phyloP scores from a whole-genome alignment of 2,113 vertebrate genomes.

The Crotalus viridis region DNA sequence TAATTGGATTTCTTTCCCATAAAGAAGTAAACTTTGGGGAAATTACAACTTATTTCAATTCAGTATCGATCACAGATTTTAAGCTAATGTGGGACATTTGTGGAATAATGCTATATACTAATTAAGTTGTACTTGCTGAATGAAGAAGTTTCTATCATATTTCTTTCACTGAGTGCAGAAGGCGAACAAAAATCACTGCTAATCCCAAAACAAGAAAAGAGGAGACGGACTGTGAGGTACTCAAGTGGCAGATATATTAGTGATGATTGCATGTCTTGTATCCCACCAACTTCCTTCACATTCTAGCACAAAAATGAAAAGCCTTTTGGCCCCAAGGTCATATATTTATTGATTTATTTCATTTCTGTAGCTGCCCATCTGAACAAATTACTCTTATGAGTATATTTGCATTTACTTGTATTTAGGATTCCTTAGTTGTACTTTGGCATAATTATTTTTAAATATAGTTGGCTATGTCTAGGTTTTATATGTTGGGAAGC shows the following conservation, averaged over 20 bases:
- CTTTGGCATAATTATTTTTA: slow-evolving; percentile 20
- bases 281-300: not conserved
- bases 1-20: not conserved
- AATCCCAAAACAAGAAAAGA: too few relatives aligned
- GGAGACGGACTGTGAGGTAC: not conserved
- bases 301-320: too few relatives aligned
- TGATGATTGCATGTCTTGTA: not conserved
- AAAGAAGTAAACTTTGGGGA: not conserved
- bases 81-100: not conserved
- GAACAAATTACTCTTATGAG: too few relatives aligned
- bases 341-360: not conserved
- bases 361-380: too few relatives aligned
- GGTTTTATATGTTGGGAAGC: not conserved
- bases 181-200: too few relatives aligned
- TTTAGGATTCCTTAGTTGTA: not conserved
- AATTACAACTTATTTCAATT: not conserved
- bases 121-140: not conserved
- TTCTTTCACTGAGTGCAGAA: too few relatives aligned
- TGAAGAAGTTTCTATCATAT: too few relatives aligned
- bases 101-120: not conserved
- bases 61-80: not conserved
- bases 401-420: not conserved
- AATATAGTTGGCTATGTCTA: not conserved
- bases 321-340: not conserved
- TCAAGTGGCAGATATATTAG: not conserved